Conservation (phyloP, 2,888 invertebrate species). For the Ryuthela nishihirai region DNA sequence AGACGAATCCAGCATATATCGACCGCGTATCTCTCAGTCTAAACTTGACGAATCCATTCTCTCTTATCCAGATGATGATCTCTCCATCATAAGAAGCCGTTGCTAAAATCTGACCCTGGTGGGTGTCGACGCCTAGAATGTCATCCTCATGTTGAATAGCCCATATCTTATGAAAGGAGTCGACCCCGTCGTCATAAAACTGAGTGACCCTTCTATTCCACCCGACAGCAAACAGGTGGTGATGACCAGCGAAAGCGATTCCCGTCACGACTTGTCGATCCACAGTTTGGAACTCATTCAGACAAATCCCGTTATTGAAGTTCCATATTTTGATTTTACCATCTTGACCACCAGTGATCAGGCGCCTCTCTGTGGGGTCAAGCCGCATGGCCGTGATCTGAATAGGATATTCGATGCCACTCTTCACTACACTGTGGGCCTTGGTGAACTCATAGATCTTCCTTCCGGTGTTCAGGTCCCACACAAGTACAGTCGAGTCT, state of each 20-base stretch:
- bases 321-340: slow-evolving; percentile 80
- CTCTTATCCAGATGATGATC: slow-evolving; percentile 73
- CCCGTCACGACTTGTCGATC: slow-evolving; percentile 59
- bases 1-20: not conserved
- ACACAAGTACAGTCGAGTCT: slow-evolving; percentile 4
- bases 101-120: slow-evolving; percentile 63
- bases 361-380: slow-evolving; percentile 16
- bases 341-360: slow-evolving; percentile 53
- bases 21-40: slow-evolving; percentile 22
- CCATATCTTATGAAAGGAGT: slow-evolving; percentile 63
- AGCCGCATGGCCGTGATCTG: slow-evolving; percentile 5
- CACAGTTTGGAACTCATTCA: slow-evolving; percentile 64
- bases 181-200: slow-evolving; percentile 59
- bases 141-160: slow-evolving; percentile 68
- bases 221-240: slow-evolving; percentile 65
- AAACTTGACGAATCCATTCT: slow-evolving; percentile 70
- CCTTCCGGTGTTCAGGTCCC: slow-evolving; percentile 2
- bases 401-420: not conserved
- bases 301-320: slow-evolving; percentile 71
- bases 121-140: slow-evolving; percentile 64
- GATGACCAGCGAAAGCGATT: slow-evolving; percentile 55
- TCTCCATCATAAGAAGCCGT: slow-evolving; percentile 75
- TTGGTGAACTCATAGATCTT: slow-evolving; percentile 13
- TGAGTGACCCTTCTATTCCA: slow-evolving; percentile 73
- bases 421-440: not conserved